These are phyloP conservation scores for Bucco capensis DNA, from an alignment of 2,113 vertebrate species.

Conservation along the genomic window DNA sequence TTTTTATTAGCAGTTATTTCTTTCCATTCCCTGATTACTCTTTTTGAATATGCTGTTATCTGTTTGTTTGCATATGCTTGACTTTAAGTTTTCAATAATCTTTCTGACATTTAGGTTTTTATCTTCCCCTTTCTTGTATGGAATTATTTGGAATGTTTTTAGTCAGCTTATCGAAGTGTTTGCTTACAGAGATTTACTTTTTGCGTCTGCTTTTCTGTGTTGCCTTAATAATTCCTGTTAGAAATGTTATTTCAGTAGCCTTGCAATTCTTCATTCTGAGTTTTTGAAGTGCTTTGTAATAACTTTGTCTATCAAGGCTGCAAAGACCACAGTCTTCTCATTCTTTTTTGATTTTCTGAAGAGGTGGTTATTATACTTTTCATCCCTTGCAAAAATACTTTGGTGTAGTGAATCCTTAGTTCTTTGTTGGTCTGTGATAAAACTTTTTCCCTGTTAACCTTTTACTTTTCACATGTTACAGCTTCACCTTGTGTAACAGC, in stretches of 20 bases:
- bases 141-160: background rate
- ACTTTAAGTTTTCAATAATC: background rate
- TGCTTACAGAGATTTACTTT: background rate
- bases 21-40: background rate
- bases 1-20: background rate
- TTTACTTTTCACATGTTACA: background rate
- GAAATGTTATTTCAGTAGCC: background rate
- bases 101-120: background rate
- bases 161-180: background rate
- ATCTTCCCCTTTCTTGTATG: background rate
- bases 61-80: background rate
- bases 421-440: background rate
- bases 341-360: background rate
- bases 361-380: background rate
- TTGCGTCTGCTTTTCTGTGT: background rate
- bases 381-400: background rate
- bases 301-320: background rate
- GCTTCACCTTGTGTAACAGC: background rate
- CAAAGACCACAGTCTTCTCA: background rate
- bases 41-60: background rate
- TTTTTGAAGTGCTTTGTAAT: background rate
- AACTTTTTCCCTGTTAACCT: background rate
- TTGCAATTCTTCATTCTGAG: background rate
- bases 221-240: conserved; percentile 1
- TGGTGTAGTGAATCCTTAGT: background rate